Percentiles rank a stretch among this genome's conserved stretches.
These are phyloP conservation scores for Sphyrna mokarran DNA, from an alignment of 2,113 vertebrate genomes.

Conservation along the genomic window DNA sequence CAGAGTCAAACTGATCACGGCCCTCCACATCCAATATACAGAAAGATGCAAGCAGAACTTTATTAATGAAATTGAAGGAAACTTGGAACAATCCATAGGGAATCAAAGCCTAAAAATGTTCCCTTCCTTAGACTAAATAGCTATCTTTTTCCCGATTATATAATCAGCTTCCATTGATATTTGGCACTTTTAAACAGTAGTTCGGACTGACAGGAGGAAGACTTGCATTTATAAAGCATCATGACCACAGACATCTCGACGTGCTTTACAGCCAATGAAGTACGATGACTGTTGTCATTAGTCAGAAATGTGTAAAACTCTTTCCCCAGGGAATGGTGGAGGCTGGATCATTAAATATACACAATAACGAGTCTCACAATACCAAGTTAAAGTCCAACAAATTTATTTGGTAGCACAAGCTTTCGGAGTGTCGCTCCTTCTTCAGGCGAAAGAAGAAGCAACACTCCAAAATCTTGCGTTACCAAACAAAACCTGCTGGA, in stretches of 20 bases:
- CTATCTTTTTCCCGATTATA: not conserved
- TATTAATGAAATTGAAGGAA: not conserved
- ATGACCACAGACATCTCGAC: not conserved
- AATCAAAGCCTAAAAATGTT: not conserved
- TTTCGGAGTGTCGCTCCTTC: no score
- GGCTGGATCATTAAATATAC: not conserved
- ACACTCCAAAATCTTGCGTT: no score
- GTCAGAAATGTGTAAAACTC: not conserved
- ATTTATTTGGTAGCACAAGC: no score
- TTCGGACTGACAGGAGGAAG: not conserved
- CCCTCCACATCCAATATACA: not conserved
- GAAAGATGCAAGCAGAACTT: not conserved
- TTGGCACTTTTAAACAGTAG: not conserved
- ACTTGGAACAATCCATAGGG: not conserved
- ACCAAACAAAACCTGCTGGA: no score
- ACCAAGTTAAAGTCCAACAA: no score
- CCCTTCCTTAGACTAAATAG: not conserved
- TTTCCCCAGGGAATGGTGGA: not conserved
- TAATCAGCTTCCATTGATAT: not conserved
- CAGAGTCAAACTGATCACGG: not conserved
- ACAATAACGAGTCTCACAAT: no score
- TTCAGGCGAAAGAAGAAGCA: no score
- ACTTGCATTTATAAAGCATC: not conserved
- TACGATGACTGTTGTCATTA: not conserved
- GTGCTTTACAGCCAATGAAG: not conserved